Conservation (phyloP, 64 coral and sea anemone genomes). For the Stichodactyla mertensii region DNA sequence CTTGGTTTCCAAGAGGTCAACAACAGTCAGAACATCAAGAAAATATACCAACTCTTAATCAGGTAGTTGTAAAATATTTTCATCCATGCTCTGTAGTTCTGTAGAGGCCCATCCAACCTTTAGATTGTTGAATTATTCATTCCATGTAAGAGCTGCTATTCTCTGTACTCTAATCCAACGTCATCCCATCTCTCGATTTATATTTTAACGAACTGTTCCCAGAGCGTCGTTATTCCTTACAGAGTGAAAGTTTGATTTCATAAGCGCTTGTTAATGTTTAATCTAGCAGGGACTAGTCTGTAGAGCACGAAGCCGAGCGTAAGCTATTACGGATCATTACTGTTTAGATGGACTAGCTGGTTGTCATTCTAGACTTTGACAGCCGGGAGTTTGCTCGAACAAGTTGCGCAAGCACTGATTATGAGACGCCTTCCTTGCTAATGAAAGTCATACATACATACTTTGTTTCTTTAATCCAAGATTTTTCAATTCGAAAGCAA, state of each 20-base stretch:
- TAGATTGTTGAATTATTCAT: conserved; percentile 3
- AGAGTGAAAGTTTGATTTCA: neutral
- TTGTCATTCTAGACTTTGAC: neutral
- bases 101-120: neutral
- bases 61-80: neutral
- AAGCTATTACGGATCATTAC: neutral
- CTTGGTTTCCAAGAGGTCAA: conserved; percentile 32
- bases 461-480: neutral
- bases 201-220: neutral
- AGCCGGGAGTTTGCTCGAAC: neutral
- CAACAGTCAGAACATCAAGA: conserved; percentile 13
- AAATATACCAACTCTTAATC: neutral
- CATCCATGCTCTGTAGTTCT: neutral
- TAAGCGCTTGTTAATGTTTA: neutral
- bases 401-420: neutral
- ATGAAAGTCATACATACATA: neutral
- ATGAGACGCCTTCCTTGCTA: neutral
- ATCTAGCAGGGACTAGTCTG: neutral
- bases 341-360: neutral
- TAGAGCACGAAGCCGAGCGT: neutral
- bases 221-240: neutral
- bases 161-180: neutral
- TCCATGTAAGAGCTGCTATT: neutral
- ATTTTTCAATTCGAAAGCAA: neutral
- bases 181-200: neutral